Base-by-base conservation (phyloP, 2,888 invertebrate genomes). In the Schizaphis graminum region DNA sequence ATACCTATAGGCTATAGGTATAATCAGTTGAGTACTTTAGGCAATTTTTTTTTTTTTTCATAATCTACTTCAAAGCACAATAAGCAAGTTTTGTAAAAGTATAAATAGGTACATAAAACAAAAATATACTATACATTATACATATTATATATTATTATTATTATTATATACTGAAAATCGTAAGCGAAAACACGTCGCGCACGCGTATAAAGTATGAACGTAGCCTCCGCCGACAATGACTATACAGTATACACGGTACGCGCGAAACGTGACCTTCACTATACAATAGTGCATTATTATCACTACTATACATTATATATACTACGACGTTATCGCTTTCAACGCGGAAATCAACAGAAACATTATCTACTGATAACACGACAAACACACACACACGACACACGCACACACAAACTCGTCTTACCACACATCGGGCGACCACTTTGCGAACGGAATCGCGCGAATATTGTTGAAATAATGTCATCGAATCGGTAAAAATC, bases 311-410 rank as follows among this genome's bases (percentile, higher is more conserved):
- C 16, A n/a, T n/a, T n/a, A 44, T 44, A 35, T 1, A 26, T 26
- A 21, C 21, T 1, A 44, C 86, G 28, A 13, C 47, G 86, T 86
- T 86, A 86, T 86, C 86, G 47, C 26, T 86, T 47, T 86, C 47
- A 47, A 86, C 86, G n/a, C 86, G 86, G 86, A 86, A 86, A 86
- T 86, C 86, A 86, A 86, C 86, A 86, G 47, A 13, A 86, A 77
- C 77, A 77, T 35, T 77, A 77, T 41, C 21, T 77, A 41, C 10
- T 77, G 77, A 77, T 77, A 77, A 77, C 35, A 7, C n/a, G n/a
- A n/a, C n/a, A n/a, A n/a, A n/a, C 77, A 21, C 67, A 3, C 77
- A 67, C 67, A 67, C 67, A 16, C n/a, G n/a, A 67, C 13, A 67
- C 67, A n/a, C 67, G 16, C 57, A 57, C 57, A 26, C 26, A 10